Evolutionary conservation across 1,140 invertebrate genomes (phyloP), one percentile per base, ranked within the genome.

Genomic region (Arctopsyche grandis): DNA sequence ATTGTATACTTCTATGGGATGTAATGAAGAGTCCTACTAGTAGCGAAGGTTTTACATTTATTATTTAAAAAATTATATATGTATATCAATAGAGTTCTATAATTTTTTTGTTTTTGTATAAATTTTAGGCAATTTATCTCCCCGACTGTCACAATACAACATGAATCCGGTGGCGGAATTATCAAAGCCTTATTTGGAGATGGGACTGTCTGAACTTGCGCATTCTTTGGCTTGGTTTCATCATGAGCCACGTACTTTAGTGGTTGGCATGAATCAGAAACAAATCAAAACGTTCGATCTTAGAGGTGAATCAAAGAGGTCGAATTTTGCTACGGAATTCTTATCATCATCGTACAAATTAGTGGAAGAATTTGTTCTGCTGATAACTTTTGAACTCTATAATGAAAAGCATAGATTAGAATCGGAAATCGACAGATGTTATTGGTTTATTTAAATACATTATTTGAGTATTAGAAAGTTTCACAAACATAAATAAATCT

Each of bases 231-330:
- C 93, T 75, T 99, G 97, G 97, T 94, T 97, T 79, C 90, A 91
- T 58, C 91, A 91, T 76, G 91, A 93, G 76, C 88, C 91, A 0
- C 92, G 93, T 81, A 92, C 93, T 19, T 88, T 98, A 5, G 91
- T 96, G 9, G 91, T 94, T 22, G 96, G 96, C 9, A 94, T 97
- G 89, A 98, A 96, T 87, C 92, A 93, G 80, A 98, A 97, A 83
- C 92, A 94, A 82, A 91, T 99, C 5, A 95, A 95, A 87, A 90
- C 98, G n/a, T 94, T 95, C 85, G 97, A 99, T 87, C 89, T 98
- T 0, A 90, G 96, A 92, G 96, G 96, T 97, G n/a, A n/a, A n/a
- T n/a, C n/a, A n/a, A n/a, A n/a, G n/a, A n/a, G n/a, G n/a, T n/a
- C n/a, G n/a, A n/a, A n/a, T n/a, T n/a, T n/a, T n/a, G n/a, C 88